Evolutionary conservation across 2,797 vertebrate genomes (phyloP).

Genomic region (Rousettus madagascariensis): DNA sequence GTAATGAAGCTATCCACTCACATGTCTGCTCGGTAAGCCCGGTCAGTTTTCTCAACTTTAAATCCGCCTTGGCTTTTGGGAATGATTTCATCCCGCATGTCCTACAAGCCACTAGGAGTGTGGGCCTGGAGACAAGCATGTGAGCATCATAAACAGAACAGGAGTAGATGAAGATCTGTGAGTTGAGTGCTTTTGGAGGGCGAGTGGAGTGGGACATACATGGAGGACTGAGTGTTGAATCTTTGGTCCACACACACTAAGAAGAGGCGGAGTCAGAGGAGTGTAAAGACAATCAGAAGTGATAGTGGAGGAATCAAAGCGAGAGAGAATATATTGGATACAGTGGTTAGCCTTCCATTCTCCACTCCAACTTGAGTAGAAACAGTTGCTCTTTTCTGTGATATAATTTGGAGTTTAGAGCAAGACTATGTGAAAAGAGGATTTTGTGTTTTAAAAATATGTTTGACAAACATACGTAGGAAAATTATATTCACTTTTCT

Average conservation of each 20-base stretch:
- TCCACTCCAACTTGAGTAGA: neutral
- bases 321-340: neutral
- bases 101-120: neutral
- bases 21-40: neutral
- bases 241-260: neutral
- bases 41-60: neutral
- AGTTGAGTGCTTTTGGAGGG: neutral
- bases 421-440: neutral
- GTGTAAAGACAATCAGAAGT: rapidly evolving
- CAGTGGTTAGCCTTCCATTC: neutral
- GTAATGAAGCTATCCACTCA: neutral
- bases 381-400: neutral
- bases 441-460: neutral
- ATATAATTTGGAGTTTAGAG: neutral
- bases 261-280: neutral
- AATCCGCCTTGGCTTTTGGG: neutral
- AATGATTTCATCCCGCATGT: neutral
- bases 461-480: neutral
- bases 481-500: neutral
- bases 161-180: neutral
- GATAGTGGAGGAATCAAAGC: neutral
- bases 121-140: neutral
- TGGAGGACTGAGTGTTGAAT: neutral
- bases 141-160: neutral
- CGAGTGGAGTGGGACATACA: neutral